These are phyloP conservation scores for Chromoteleia sp. DNA, from an alignment of 2,888 invertebrate genomes.

Conservation along the genomic window DNA sequence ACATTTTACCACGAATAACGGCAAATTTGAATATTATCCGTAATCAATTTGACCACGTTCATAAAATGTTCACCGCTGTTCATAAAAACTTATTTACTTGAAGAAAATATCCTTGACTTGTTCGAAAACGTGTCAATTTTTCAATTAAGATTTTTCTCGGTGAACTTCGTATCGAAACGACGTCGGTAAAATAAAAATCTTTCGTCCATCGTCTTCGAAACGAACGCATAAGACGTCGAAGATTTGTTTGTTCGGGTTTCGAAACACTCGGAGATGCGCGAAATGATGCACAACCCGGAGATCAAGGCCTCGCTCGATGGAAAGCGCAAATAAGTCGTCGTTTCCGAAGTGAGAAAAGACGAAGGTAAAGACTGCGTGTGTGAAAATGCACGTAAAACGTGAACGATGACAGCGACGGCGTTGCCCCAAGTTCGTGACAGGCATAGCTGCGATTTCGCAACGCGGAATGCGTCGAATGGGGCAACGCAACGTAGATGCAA, in stretches of 20 bases:
- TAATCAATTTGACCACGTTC: too few relatives aligned
- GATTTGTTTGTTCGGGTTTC: constrained; percentile 19
- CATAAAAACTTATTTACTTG: too few relatives aligned
- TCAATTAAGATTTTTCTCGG: too few relatives aligned
- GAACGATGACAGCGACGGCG: constrained; percentile 14
- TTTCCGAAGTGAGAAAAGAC: constrained; percentile 31
- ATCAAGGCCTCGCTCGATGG: constrained; percentile 10
- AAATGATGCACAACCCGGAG: constrained; percentile 8
- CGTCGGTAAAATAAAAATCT: too few relatives aligned
- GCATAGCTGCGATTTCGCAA: constrained; percentile 71
- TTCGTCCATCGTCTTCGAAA: not conserved
- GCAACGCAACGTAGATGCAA: constrained; percentile 73
- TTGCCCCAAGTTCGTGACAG: constrained; percentile 72
- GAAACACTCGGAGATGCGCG: constrained; percentile 10
- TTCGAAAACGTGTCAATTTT: too few relatives aligned
- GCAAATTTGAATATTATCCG: too few relatives aligned
- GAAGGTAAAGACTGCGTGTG: not conserved
- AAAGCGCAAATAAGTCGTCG: constrained; percentile 40
- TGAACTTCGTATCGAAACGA: too few relatives aligned
- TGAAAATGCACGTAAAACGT: constrained; percentile 33
- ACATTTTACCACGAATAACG: too few relatives aligned
- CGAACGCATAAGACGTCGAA: constrained; percentile 11
- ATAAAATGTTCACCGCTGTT: too few relatives aligned
- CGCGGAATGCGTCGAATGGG: constrained; percentile 76
- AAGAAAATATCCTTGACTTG: too few relatives aligned